Conservation (phyloP, 1,140 invertebrate genomes). For the Macrobrachium nipponense region DNA sequence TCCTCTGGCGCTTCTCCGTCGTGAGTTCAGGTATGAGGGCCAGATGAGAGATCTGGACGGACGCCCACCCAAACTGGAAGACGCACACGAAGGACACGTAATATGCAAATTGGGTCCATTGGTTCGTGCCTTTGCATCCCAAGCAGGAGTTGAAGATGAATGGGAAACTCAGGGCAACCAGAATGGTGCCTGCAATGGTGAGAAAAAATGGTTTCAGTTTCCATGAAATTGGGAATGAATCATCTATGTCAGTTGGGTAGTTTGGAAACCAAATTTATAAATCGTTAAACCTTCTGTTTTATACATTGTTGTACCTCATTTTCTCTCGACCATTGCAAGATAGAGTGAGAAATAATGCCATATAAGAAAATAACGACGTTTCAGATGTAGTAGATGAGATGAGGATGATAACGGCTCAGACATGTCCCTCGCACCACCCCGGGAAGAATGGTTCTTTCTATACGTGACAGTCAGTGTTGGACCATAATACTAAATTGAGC, state of each 20-base stretch:
- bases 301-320: too few relatives aligned
- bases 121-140: slow-evolving; percentile 74
- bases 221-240: not conserved
- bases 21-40: slow-evolving; percentile 78
- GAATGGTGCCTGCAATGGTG: slow-evolving; percentile 74
- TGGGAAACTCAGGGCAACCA: slow-evolving; percentile 84
- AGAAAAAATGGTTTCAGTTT: not conserved
- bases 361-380: too few relatives aligned
- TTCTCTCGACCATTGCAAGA: too few relatives aligned
- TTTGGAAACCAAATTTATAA: not conserved
- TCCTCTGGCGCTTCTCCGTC: slow-evolving; percentile 81
- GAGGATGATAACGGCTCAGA: too few relatives aligned
- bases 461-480: too few relatives aligned
- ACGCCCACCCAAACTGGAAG: slow-evolving; percentile 97
- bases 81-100: slow-evolving; percentile 90
- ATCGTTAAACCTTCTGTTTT: too few relatives aligned
- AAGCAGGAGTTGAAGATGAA: slow-evolving; percentile 90
- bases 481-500: too few relatives aligned
- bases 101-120: slow-evolving; percentile 86
- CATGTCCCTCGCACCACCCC: too few relatives aligned
- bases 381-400: too few relatives aligned
- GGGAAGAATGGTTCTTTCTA: too few relatives aligned
- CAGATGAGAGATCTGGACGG: slow-evolving; percentile 94
- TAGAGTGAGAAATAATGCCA: too few relatives aligned
- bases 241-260: not conserved